Conservation (phyloP, 2,888 invertebrate species). For the Tanypteryx hageni region DNA sequence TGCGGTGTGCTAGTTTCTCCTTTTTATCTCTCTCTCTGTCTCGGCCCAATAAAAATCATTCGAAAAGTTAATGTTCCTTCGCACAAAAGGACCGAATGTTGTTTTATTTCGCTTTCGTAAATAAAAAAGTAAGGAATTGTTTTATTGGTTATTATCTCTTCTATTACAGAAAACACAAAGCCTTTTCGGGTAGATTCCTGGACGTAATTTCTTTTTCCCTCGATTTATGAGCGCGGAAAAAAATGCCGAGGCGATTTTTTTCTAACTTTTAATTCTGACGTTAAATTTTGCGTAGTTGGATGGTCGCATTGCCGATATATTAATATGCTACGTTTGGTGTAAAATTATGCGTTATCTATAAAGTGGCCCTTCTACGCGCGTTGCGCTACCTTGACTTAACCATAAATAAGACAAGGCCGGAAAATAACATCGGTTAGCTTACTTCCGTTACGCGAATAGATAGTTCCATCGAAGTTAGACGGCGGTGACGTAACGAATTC, state of each 20-base stretch:
- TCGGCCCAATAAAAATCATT: constrained; percentile 16
- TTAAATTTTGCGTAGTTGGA: too few species aligned
- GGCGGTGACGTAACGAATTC: too few species aligned
- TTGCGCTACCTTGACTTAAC: too few species aligned
- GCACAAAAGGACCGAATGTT: not conserved
- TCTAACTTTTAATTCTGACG: too few species aligned
- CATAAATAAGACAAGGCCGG: too few species aligned
- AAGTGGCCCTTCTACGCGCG: too few species aligned
- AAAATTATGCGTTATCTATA: too few species aligned
- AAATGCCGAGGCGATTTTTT: not conserved
- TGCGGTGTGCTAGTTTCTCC: constrained; percentile 37
- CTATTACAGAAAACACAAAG: not conserved
- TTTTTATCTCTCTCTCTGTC: not conserved
- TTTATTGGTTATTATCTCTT: constrained; percentile 24
- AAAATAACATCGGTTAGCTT: too few species aligned
- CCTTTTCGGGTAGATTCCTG: not conserved
- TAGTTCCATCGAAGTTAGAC: too few species aligned
- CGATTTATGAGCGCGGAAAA: not conserved
- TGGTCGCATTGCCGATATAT: too few species aligned
- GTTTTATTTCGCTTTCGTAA: not conserved
- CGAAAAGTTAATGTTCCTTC: not conserved
- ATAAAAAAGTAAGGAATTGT: not conserved
- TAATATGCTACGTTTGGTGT: too few species aligned
- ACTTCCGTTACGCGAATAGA: too few species aligned
- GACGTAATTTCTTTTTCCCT: not conserved